Evolutionary conservation across 2,888 invertebrate species (phyloP).

Genomic region (Harpalus rufipes): DNA sequence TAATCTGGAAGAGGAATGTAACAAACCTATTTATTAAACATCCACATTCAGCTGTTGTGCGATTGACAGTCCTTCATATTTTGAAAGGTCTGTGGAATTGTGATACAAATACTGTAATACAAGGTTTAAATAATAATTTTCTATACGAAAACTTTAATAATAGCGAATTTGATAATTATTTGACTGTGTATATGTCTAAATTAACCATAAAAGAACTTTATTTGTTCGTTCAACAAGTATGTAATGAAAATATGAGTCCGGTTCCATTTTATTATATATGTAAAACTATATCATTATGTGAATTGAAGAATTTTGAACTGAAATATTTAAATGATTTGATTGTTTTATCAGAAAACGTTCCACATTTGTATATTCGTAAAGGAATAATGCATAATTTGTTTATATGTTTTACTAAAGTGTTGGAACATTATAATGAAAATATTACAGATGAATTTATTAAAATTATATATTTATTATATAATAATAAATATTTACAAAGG

Average conservation of each 20-base stretch:
- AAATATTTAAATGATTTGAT: conserved; percentile 49
- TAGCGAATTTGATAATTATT: conserved; percentile 12
- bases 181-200: conserved; percentile 19
- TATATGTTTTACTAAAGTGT: conserved; percentile 26
- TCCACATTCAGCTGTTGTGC: conserved; percentile 68
- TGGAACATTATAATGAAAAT: conserved; percentile 4
- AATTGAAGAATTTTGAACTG: conserved; percentile 12
- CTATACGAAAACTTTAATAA: conserved; percentile 68
- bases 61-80: conserved; percentile 33
- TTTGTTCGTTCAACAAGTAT: conserved; percentile 30
- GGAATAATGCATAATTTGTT: conserved; percentile 43
- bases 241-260: conserved; percentile 23
- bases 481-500: conserved; percentile 61
- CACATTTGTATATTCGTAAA: conserved; percentile 60
- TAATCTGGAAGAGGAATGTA: conserved; percentile 72
- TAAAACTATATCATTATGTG: conserved; percentile 31
- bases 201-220: conserved; percentile 28
- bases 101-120: conserved; percentile 56
- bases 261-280: conserved; percentile 57
- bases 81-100: conserved; percentile 45
- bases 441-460: conserved; percentile 50
- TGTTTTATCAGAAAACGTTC: conserved; percentile 23
- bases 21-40: conserved; percentile 72
- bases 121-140: conserved; percentile 68
- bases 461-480: conserved; percentile 57